Evolutionary conservation across 2,797 vertebrate genomes (phyloP).

Genomic region (Ptychobarbus kaznakovi): DNA sequence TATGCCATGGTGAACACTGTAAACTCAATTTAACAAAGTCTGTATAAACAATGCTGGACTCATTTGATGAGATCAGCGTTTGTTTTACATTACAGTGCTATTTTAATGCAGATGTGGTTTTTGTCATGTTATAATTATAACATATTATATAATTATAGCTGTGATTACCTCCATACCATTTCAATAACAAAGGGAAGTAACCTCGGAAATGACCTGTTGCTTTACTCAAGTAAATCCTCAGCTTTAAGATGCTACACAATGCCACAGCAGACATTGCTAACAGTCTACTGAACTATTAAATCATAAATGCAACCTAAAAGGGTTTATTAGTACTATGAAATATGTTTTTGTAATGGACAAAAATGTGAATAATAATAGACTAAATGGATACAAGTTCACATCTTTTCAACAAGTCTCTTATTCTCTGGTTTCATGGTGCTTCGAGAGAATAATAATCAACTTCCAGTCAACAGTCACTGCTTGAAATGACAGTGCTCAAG

Average conservation of each 20-base stretch:
- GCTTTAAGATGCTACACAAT: neutral
- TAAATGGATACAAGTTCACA: neutral
- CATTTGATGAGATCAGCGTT: conserved; percentile 25
- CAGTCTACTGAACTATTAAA: neutral
- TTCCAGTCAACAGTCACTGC: neutral
- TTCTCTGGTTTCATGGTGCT: neutral
- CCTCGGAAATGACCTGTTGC: neutral
- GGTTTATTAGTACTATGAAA: neutral
- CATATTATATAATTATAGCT: conserved; percentile 11
- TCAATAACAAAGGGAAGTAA: conserved; percentile 1
- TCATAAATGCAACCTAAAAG: neutral
- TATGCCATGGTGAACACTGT: neutral
- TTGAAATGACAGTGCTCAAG: neutral
- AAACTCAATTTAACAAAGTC: conserved; percentile 15
- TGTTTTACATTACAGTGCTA: conserved; percentile 36
- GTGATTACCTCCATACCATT: neutral
- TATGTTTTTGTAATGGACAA: neutral
- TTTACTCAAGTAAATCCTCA: neutral
- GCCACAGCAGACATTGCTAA: neutral
- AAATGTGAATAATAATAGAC: neutral
- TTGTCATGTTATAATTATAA: conserved; percentile 14
- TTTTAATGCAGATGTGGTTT: conserved; percentile 39
- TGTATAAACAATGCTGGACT: neutral
- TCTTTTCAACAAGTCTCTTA: neutral
- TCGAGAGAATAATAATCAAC: neutral